Evolutionary conservation across 2,888 invertebrate genomes (phyloP).

Genomic region (Orthosia cruda): DNA sequence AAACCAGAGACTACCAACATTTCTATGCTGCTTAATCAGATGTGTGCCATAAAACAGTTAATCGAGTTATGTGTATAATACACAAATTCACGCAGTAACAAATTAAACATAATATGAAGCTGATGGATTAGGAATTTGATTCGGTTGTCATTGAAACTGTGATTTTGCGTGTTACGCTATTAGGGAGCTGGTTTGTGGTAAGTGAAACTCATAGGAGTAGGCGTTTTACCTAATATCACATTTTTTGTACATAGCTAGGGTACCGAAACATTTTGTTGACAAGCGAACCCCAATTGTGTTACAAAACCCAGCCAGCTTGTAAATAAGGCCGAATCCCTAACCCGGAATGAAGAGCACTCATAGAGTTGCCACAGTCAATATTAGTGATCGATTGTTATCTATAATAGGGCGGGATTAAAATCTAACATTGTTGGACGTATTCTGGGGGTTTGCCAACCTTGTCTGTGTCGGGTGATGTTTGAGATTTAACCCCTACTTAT

Average conservation of each 20-base stretch:
- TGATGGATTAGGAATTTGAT: too few species aligned
- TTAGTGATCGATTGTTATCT: conserved; percentile 45
- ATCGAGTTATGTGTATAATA: too few species aligned
- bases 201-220: too few species aligned
- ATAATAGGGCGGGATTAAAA: conserved; percentile 19
- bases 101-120: too few species aligned
- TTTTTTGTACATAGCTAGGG: too few species aligned
- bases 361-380: conserved; percentile 37
- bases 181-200: too few species aligned
- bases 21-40: too few species aligned
- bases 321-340: conserved; percentile 18
- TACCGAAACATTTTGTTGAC: neutral
- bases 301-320: neutral
- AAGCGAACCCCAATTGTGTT: neutral
- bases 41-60: neutral
- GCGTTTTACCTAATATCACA: too few species aligned
- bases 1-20: too few species aligned
- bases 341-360: conserved; percentile 10
- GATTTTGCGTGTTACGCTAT: too few species aligned
- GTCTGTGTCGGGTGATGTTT: neutral
- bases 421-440: conserved; percentile 21
- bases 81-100: too few species aligned
- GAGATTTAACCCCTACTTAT: neutral
- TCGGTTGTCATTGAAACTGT: too few species aligned
- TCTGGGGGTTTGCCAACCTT: conserved; percentile 13